Evolutionary conservation across 2,113 vertebrate species (phyloP), one percentile per base, ranked within the genome.

Genomic region (Barbus barbus): DNA sequence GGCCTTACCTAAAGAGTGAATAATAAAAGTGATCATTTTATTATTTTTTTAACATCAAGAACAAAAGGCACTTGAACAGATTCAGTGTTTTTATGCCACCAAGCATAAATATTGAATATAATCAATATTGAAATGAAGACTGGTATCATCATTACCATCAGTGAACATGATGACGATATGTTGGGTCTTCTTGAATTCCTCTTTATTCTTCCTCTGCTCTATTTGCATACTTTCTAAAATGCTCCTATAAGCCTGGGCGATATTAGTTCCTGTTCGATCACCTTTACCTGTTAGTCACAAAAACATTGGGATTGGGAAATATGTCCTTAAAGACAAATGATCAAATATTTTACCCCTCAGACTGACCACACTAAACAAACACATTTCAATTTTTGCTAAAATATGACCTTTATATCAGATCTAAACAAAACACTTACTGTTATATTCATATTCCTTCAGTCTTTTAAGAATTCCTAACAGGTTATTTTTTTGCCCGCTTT

Each of bases 81-180:
- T 58, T 11, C 51, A 36, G 20, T 76, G 18, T 4, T 33, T 33
- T n/a, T n/a, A n/a, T n/a, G 33, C 44, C 24, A 14, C n/a, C 5
- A 60, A 73, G 8, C 44, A 22, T 56, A 31, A 41, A 33, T 26
- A 51, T 38, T 80, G 5, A 36, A 36, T 36, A 3, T 0, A 36
- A 36, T 36, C 33, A 36, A 22, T 58, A 3, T 58, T 1, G 22
- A 9, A 56, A 22, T 56, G 22, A 56, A 58, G 18, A 56, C 1
- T 22, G 18, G 20, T 22, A 22, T 22, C 3, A 12, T 11, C 12
- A 83, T 60, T 93, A 95, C 94, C 94, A n/a, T 95, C 94, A 65
- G 93, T 92, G 78, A 95, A 95, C 83, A 94, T 1, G 24, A 95
- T 91, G 33, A 95, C 0, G 28, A 90, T 91, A 2, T 95, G 93